Base-by-base conservation (phyloP, 2,797 vertebrate species). In the Hyperoplus lanceolatus region DNA sequence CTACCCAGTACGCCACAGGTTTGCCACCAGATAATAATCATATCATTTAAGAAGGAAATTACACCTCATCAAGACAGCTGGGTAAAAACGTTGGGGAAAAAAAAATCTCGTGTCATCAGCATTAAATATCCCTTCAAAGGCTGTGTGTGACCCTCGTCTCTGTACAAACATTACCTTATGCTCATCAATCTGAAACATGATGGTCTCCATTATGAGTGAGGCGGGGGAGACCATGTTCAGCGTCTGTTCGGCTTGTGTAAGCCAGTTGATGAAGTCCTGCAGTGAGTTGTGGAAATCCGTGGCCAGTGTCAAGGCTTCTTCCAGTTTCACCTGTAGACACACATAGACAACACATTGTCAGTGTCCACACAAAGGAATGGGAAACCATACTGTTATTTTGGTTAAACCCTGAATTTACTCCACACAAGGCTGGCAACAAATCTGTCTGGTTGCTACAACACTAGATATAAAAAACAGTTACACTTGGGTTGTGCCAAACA, bases 191-290 rank as follows among this genome's bases (percentile, higher is more conserved):
- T 99, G 98, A 96, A 99, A 99, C 89, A 98, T 93, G 91, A 97
- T 96, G 75, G 97, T 99, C 84, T 99, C 98, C 93, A 99, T 91
- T 79, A 99, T 97, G 90, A 99, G 97, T 85, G 98, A 99, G 86
- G 98, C 97, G 10, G 97, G 94, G 43, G 98, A 97, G 84, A 96
- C 96, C 88, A 97, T 94, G 84, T 96, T 99, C 18, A 99, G 95
- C 4, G 96, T 98, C 92, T 99, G 98, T 84, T 99, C 98, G 0
- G 97, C 98, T 75, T 98, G 97, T 42, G 97, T 99, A 49, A 99
- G 94, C 98, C 98, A 99, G 86, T 97, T 99, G 93, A 99, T 98
- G 90, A 99, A 99, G 93, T 99, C 98, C 90, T 99, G 98, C 83
- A 99, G 95, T 12, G 97, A 98, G 91, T 98, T 97, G 91, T 99